Evolutionary conservation across 2,113 vertebrate species (phyloP).

Genomic region (Pollachius pollachius): DNA sequence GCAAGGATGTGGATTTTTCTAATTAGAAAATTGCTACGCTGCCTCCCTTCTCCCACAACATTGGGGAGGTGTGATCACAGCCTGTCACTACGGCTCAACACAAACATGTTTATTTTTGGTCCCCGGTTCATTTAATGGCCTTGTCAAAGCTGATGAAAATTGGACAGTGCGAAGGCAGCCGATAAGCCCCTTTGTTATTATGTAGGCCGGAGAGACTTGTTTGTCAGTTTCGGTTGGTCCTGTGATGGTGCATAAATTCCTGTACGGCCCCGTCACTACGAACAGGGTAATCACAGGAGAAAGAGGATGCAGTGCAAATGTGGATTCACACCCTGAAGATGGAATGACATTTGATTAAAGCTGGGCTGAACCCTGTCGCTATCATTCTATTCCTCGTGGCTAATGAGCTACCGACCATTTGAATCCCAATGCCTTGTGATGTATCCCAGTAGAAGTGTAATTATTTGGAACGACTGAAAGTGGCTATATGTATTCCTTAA

Average conservation of each 20-base stretch:
- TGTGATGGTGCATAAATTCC: slow-evolving; percentile 32
- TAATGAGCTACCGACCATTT: too few relatives aligned
- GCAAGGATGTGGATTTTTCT: slow-evolving; percentile 38
- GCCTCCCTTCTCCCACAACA: slow-evolving; percentile 35
- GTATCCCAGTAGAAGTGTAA: not conserved
- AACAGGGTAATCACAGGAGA: slow-evolving; percentile 30
- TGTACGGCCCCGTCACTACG: slow-evolving; percentile 10
- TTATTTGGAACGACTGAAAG: too few relatives aligned
- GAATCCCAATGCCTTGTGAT: too few relatives aligned
- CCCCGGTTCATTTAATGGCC: slow-evolving; percentile 68
- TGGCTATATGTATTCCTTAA: too few relatives aligned
- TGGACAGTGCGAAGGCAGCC: slow-evolving; percentile 60
- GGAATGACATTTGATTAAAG: slow-evolving; percentile 31
- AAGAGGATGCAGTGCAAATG: slow-evolving; percentile 12
- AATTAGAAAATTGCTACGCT: slow-evolving; percentile 52
- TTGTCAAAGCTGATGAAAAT: slow-evolving; percentile 75
- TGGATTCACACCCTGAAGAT: slow-evolving; percentile 21
- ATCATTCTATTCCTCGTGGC: slow-evolving; percentile 22
- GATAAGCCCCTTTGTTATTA: slow-evolving; percentile 66
- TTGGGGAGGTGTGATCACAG: slow-evolving; percentile 64
- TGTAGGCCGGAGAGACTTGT: slow-evolving; percentile 50
- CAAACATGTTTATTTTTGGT: slow-evolving; percentile 73
- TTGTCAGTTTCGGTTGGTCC: slow-evolving; percentile 48
- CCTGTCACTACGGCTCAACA: slow-evolving; percentile 66
- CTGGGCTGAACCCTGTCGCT: slow-evolving; percentile 15